These are phyloP conservation scores for Lycorma delicatula DNA, from an alignment of 1,140 invertebrate genomes.

Conservation along the genomic window DNA sequence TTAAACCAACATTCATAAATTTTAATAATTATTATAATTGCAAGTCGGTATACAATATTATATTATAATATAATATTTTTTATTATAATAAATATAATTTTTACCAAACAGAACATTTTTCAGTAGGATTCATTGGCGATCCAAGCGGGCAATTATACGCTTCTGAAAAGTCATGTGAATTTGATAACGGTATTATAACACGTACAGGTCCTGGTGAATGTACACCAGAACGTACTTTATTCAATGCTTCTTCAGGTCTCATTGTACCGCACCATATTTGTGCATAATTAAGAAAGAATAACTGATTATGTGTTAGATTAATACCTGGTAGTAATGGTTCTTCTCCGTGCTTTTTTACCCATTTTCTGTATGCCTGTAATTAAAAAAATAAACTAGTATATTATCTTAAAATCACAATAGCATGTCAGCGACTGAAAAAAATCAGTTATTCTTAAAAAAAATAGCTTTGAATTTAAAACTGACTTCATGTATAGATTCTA, in stretches of 20 bases:
- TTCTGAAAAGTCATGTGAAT: slow-evolving; percentile 79
- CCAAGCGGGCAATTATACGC: slow-evolving; percentile 81
- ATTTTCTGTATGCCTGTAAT: slow-evolving; percentile 65
- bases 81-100: no score
- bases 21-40: no score
- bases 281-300: slow-evolving; percentile 85
- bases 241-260: slow-evolving; percentile 90
- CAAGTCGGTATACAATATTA: no score
- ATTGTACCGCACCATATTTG: slow-evolving; percentile 97
- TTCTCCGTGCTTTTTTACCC: slow-evolving; percentile 59
- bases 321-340: slow-evolving; percentile 67
- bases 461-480: no score
- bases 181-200: slow-evolving; percentile 85
- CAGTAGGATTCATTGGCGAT: slow-evolving; percentile 75
- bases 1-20: no score
- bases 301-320: slow-evolving; percentile 74
- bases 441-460: no score
- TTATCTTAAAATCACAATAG: no score
- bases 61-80: no score
- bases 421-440: no score
- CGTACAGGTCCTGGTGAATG: slow-evolving; percentile 91
- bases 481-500: no score
- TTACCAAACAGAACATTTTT: slow-evolving; percentile 83
- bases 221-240: slow-evolving; percentile 87
- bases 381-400: background rate